Evolutionary conservation across 2,888 invertebrate genomes (phyloP), one percentile per base, ranked within the genome.

Genomic region (Spicauda simplicius): DNA sequence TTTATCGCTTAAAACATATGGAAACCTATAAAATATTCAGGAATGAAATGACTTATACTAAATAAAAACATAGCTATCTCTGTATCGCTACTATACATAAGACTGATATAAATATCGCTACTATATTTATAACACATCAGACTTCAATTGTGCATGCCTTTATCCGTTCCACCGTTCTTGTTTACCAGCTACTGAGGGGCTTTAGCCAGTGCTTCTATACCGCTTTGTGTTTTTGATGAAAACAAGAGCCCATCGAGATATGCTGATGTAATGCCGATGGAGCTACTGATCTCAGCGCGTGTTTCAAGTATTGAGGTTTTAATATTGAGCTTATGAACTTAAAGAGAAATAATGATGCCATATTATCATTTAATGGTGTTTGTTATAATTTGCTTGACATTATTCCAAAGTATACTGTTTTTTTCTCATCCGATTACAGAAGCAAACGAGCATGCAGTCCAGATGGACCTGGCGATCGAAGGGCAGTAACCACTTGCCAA

Each of bases 221-320:
- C 19, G 60, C 66, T 60, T 66, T 66, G 66, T 61, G 50, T 61
- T 50, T 65, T 59, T 25, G 60, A 56, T 50, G 25, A 61, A 60
- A 66, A 61, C 55, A 56, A 66, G 66, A 55, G 66, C 20, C 58
- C 45, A 37, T 66, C 55, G 60, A 66, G 60, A 66, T 66, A 48
- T 60, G 66, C 66, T 66, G 66, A 66, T 66, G 48, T 65, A 54
- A 65, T 59, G 57, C 41, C 58, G 58, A 65, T 65, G 58, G 41
- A 25, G 37, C 57, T 30, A n/a, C 25, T 45, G 18, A n/a, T 59
- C n/a, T 45, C 25, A 30, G 48, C 16, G 48, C 33, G 33, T 6
- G 45, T 64, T 64, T 58, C 16, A 65, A 53, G 58, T 65, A 52
- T 18, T 53, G 16, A 58, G 52, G 16, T 57, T 12, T 37, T 20